phyloP scores from a whole-genome alignment of 1,140 invertebrate species.

The Glossosoma conforme region DNA sequence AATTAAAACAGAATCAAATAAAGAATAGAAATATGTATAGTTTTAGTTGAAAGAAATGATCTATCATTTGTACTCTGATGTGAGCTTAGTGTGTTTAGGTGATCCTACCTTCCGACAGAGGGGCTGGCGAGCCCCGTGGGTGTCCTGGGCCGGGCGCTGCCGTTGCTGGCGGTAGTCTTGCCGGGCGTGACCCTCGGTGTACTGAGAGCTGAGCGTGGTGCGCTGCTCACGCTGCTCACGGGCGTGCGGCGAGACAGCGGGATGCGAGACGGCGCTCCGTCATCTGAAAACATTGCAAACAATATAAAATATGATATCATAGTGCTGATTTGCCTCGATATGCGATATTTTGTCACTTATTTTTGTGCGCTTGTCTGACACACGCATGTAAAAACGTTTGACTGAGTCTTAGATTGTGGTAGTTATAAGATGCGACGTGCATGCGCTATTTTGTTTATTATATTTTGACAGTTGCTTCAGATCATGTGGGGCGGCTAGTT shows the following conservation, averaged over 20 bases:
- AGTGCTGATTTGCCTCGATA: background rate
- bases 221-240: slow-evolving; percentile 47
- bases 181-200: slow-evolving; percentile 49
- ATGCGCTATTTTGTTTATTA: too few species aligned
- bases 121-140: slow-evolving; percentile 69
- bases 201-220: slow-evolving; percentile 45
- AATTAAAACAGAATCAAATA: too few species aligned
- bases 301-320: background rate
- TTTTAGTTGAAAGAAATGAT: too few species aligned
- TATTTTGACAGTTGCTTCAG: too few species aligned
- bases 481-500: too few species aligned
- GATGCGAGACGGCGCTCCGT: slow-evolving; percentile 68
- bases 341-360: too few species aligned
- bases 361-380: too few species aligned
- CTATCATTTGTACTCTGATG: too few species aligned
- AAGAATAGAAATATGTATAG: too few species aligned
- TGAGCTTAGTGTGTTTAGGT: too few species aligned
- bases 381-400: too few species aligned
- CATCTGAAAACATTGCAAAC: slow-evolving; percentile 51
- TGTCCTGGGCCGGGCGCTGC: slow-evolving; percentile 64
- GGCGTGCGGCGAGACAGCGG: slow-evolving; percentile 60
- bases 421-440: too few species aligned
- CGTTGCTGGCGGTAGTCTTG: slow-evolving; percentile 43
- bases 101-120: slow-evolving; percentile 58
- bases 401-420: background rate